Base-by-base conservation (phyloP, 1,140 invertebrate genomes). In the Danaus plexippus region DNA sequence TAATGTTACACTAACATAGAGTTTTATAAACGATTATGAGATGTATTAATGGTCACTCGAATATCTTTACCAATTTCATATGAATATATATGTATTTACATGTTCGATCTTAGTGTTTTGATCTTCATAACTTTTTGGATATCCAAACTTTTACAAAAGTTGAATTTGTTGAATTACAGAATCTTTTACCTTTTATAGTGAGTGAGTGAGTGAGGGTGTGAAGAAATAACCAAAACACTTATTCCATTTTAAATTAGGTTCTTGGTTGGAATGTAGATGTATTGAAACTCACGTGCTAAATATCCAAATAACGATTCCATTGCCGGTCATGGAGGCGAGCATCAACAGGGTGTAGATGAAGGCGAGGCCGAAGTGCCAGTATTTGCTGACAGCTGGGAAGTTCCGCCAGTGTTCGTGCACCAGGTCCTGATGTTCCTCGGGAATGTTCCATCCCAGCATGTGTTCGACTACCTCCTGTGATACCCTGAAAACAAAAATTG, bases 271-370 rank as follows among this genome's bases (percentile, higher is more conserved):
- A 45, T 43, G 18, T 13, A 43, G 10, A 43, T 51, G 9, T 42
- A 48, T 18, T 40, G 41, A 48, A 61, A 88, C 91, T 90, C 88
- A 94, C 89, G 93, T 93, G 63, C 91, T 90, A 77, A 95, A 95
- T 69, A 95, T 93, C 90, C 92, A 95, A 56, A 95, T 89, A 48
- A 96, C 94, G 50, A 94, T 90, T 9, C 92, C 91, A 76, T 96
- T 96, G 1, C 94, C 94, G n/a, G 91, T 80, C 0, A 92, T 15
- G 2, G 92, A 94, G 2, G 90, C 87, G 1, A 91, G 66, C 81
- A 94, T 91, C 3, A 95, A 89, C 52, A 92, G 84, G 12, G 91
- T 89, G 75, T 92, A 95, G 69, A 91, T 88, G 51, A 95, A 86
- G 4, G 93, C 94, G 1, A 95, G 77, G n/a, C 91, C 84, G 55